A percentile compares a stretch with the other conserved stretches of the same genome.
Evolutionary conservation across 2,113 vertebrate genomes (phyloP).

Genomic region (Donacobius atricapilla): DNA sequence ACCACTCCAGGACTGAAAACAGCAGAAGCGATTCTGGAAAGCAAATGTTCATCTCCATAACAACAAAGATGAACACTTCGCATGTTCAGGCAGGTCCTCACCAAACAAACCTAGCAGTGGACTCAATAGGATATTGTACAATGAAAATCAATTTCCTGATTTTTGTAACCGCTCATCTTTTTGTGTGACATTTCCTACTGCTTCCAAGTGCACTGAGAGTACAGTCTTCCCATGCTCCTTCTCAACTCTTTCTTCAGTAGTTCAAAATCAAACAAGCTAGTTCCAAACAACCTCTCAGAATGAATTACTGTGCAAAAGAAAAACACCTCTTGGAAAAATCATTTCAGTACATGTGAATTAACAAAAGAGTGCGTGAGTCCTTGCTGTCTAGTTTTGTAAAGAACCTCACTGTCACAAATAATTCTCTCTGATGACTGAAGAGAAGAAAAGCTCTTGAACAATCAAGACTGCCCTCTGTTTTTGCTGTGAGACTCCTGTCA

Average conservation of each 20-base stretch:
- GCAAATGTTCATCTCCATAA: neutral
- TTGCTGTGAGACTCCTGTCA: neutral
- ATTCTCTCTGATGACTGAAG: neutral
- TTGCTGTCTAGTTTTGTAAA: neutral
- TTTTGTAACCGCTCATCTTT: neutral
- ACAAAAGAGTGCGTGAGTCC: neutral
- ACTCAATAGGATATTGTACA: neutral
- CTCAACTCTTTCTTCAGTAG: neutral
- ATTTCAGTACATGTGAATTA: neutral
- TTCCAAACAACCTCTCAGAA: neutral
- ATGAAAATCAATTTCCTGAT: neutral
- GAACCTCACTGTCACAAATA: neutral
- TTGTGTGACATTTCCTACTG: neutral
- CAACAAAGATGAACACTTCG: neutral
- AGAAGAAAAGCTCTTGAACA: neutral
- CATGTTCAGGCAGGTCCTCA: neutral
- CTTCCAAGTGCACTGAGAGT: neutral
- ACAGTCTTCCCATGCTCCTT: neutral
- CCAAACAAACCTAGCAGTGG: neutral
- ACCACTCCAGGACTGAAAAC: neutral
- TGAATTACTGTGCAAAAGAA: neutral
- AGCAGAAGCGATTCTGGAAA: neutral
- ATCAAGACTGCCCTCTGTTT: neutral
- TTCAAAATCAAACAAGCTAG: neutral
- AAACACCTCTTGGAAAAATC: neutral